Conservation (phyloP, 2,113 vertebrate genomes). For the Notothenia rossii region DNA sequence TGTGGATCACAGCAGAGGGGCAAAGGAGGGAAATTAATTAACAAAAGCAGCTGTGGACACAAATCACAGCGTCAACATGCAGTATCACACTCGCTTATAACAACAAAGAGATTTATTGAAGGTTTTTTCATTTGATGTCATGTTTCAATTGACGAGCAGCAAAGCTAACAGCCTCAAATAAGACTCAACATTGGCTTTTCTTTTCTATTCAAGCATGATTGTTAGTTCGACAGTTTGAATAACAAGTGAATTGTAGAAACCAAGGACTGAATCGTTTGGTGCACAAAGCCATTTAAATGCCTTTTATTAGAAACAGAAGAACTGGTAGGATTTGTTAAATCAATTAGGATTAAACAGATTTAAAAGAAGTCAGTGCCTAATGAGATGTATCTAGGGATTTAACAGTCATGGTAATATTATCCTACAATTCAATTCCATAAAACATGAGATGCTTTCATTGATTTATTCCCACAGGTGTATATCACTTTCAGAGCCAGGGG, state of each 20-base stretch:
- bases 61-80: constrained; percentile 51
- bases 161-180: not conserved
- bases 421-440: constrained; percentile 41
- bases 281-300: constrained; percentile 26
- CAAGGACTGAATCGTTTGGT: constrained; percentile 6
- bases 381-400: constrained; percentile 46
- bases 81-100: not conserved
- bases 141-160: not conserved
- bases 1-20: constrained; percentile 23
- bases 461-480: constrained; percentile 73
- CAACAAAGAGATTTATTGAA: constrained; percentile 22
- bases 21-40: constrained; percentile 55
- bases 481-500: constrained; percentile 50
- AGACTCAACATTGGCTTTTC: constrained; percentile 7
- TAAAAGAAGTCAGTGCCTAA: constrained; percentile 39
- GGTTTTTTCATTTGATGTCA: constrained; percentile 16
- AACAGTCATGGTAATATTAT: constrained; percentile 39
- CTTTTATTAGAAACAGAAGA: constrained; percentile 16
- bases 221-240: constrained; percentile 16
- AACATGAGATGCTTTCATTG: constrained; percentile 58
- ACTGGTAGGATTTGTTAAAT: constrained; percentile 24
- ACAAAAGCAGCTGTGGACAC: constrained; percentile 40
- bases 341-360: constrained; percentile 32
- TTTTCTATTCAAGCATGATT: constrained; percentile 19
- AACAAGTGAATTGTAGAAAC: not conserved